phyloP scores from a whole-genome alignment of 2,888 invertebrate species.

The Lasioglossum leucozonium region DNA sequence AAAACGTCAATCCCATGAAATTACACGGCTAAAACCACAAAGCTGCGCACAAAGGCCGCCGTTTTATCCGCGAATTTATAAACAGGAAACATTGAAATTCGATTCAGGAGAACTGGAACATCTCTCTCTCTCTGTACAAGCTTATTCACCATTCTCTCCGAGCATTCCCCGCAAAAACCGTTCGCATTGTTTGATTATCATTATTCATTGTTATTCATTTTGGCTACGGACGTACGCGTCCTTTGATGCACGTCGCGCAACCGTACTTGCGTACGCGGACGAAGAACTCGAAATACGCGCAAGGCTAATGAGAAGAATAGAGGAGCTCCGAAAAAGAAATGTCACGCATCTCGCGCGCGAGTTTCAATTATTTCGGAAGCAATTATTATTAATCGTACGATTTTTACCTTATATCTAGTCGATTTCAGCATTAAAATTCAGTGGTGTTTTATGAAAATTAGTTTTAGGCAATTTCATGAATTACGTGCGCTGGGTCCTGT shows the following conservation, averaged over 20 bases:
- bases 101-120: not conserved
- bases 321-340: not conserved
- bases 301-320: not conserved
- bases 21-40: not conserved
- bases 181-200: constrained; percentile 2
- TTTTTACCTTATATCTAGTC: too few species aligned
- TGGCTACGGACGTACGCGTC: not conserved
- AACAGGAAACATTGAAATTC: constrained; percentile 12
- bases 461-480: too few species aligned
- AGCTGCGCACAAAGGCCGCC: not conserved
- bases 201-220: not conserved
- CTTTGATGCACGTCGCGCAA: not conserved
- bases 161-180: not conserved
- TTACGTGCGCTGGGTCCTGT: too few species aligned
- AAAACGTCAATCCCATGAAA: constrained; percentile 22
- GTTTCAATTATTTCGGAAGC: too few species aligned
- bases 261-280: not conserved
- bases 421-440: too few species aligned
- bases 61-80: constrained; percentile 11
- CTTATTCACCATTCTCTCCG: not conserved
- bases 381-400: too few species aligned
- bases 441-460: too few species aligned
- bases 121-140: too few species aligned
- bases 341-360: too few species aligned
- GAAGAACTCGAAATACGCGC: not conserved